A percentile compares a stretch with the other conserved stretches of the same genome.
These are phyloP conservation scores for Jaculus jaculus DNA, from an alignment of 2,113 vertebrate species.

Conservation along the genomic window DNA sequence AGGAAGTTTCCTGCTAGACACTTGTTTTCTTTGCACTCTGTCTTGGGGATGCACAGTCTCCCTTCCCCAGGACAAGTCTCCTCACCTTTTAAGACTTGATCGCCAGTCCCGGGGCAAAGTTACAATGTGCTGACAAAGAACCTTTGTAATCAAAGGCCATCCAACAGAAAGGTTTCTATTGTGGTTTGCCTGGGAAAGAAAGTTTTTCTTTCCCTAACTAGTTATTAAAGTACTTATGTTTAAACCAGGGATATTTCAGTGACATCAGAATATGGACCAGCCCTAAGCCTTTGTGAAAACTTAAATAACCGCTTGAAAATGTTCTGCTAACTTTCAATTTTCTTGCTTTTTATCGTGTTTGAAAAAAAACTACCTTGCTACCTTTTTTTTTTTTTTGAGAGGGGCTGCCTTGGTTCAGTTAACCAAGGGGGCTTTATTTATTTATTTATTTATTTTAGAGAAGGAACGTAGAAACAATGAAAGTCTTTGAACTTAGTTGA, in stretches of 20 bases:
- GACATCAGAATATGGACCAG: constrained; percentile 69
- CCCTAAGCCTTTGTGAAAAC: constrained; percentile 74
- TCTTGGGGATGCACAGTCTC: constrained; percentile 46
- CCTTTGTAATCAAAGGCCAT: constrained; percentile 71
- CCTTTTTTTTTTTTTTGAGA: neutral
- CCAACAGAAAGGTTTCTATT: constrained; percentile 64
- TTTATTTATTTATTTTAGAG: neutral
- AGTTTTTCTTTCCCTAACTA: constrained; percentile 75
- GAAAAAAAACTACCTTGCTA: constrained; percentile 37
- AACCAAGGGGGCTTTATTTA: neutral
- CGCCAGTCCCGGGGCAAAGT: constrained; percentile 75
- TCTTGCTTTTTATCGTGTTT: constrained; percentile 55
- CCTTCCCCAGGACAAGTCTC: constrained; percentile 50
- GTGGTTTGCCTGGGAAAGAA: constrained; percentile 75
- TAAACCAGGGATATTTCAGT: constrained; percentile 70
- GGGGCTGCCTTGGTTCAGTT: constrained; percentile 58
- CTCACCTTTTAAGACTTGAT: constrained; percentile 73
- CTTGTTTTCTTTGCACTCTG: constrained; percentile 70
- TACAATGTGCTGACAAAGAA: constrained; percentile 73
- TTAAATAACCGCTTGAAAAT: constrained; percentile 70
- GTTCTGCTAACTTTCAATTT: constrained; percentile 67
- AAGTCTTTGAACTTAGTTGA: constrained; percentile 76
- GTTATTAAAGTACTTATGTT: constrained; percentile 77
- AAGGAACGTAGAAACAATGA: constrained; percentile 64
- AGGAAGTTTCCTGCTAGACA: constrained; percentile 47